These are phyloP conservation scores for Nudaria mundana DNA, from an alignment of 2,888 invertebrate genomes.

Conservation along the genomic window DNA sequence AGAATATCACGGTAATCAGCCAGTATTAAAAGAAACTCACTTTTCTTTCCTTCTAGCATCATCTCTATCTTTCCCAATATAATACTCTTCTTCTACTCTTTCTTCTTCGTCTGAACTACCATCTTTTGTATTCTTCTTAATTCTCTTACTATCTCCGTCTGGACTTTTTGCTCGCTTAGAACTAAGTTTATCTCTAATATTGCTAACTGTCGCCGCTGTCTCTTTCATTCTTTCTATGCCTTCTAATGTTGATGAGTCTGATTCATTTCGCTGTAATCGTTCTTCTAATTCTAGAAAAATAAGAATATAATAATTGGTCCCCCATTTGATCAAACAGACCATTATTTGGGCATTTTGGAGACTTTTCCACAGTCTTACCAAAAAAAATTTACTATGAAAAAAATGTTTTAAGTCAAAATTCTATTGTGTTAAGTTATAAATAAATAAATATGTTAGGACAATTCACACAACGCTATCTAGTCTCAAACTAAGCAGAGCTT, in stretches of 20 bases:
- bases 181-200: conserved; percentile 66
- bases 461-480: no score
- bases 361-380: no score
- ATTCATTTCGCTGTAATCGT: conserved; percentile 38
- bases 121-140: conserved; percentile 32
- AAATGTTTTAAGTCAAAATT: no score
- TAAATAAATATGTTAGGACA: no score
- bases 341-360: no score
- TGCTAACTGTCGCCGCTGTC: conserved; percentile 56
- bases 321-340: no score
- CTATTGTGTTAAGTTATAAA: no score
- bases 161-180: conserved; percentile 40
- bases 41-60: conserved; percentile 81
- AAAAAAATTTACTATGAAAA: no score
- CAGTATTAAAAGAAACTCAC: conserved; percentile 58
- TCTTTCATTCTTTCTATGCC: conserved; percentile 47
- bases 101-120: conserved; percentile 54
- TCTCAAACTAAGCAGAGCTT: no score
- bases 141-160: conserved; percentile 47
- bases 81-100: conserved; percentile 82
- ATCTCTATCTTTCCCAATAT: conserved; percentile 83
- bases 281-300: conserved; percentile 61
- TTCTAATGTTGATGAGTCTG: conserved; percentile 40
- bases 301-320: not conserved
- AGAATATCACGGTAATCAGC: no score